Conservation (phyloP, 2,888 invertebrate genomes). For the Sisyra terminalis region DNA sequence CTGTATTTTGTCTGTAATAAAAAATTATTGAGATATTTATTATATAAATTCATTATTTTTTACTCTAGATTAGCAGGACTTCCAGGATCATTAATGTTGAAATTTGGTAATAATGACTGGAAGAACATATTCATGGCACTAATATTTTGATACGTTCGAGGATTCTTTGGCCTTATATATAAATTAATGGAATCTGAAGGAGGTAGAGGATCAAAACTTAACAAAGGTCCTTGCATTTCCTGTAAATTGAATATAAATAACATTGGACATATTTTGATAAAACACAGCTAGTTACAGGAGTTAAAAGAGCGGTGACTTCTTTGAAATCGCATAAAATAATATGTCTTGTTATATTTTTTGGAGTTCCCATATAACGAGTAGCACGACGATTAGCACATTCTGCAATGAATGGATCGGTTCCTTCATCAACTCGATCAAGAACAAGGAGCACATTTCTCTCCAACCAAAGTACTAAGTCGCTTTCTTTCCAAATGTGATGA, state of each 20-base stretch:
- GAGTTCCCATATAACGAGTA: constrained; percentile 42
- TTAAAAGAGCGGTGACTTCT: constrained; percentile 39
- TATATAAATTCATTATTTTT: constrained; percentile 12
- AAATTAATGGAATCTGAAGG: constrained; percentile 56
- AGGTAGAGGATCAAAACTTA: constrained; percentile 66
- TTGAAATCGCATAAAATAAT: constrained; percentile 54
- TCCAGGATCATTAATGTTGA: constrained; percentile 35
- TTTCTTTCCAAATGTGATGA: constrained; percentile 64
- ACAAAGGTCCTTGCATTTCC: constrained; percentile 35
- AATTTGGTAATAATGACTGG: constrained; percentile 54
- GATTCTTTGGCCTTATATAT: constrained; percentile 38
- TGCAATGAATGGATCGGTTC: constrained; percentile 36
- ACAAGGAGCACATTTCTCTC: constrained; percentile 52
- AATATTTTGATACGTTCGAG: constrained; percentile 17
- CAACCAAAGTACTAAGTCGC: constrained; percentile 56
- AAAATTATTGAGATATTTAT: too few species aligned
- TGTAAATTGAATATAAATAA: constrained; percentile 14
- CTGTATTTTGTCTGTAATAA: too few species aligned
- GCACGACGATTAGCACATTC: constrained; percentile 43
- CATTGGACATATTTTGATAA: neutral
- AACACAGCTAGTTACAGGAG: constrained; percentile 29
- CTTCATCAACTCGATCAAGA: constrained; percentile 42
- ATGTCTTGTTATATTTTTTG: constrained; percentile 49
- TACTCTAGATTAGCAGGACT: constrained; percentile 15
- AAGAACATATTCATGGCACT: constrained; percentile 41